Evolutionary conservation across 1,140 invertebrate species (phyloP), one percentile per base, ranked within the genome.

Genomic region (Drosophila busckii): DNA sequence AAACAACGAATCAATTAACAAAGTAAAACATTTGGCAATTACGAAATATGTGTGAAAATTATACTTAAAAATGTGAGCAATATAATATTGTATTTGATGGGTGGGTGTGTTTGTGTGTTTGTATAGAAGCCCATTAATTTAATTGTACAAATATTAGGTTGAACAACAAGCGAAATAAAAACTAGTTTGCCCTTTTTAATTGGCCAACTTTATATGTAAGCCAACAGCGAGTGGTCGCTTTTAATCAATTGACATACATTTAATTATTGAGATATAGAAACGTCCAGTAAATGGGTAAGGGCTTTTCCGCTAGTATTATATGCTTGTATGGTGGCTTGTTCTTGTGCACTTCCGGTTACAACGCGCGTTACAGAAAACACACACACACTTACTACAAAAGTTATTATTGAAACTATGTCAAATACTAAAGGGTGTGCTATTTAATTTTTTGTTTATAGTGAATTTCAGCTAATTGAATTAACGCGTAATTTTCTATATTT

Each of bases 161-260:
- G n/a, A n/a, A n/a, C n/a, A n/a, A n/a, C n/a, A n/a, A n/a, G n/a
- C n/a, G n/a, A n/a, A n/a, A n/a, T n/a, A n/a, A n/a, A n/a, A n/a
- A n/a, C n/a, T n/a, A n/a, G 58, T 62, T 62, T 46, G 42, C 20
- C 41, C 49, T 66, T 58, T 62, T 62, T 66, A 73, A 73, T 73
- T 73, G 62, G 62, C 62, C n/a, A n/a, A n/a, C n/a, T n/a, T n/a
- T n/a, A n/a, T n/a, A n/a, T n/a, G n/a, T n/a, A n/a, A n/a, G n/a
- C n/a, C n/a, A n/a, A n/a, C n/a, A n/a, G n/a, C n/a, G n/a, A n/a
- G n/a, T n/a, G n/a, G n/a, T n/a, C n/a, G n/a, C n/a, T n/a, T n/a
- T n/a, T n/a, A n/a, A n/a, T n/a, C n/a, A n/a, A n/a, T n/a, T n/a
- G n/a, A n/a, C n/a, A n/a, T n/a, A n/a, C n/a, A n/a, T n/a, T n/a